Evolutionary conservation across 2,888 invertebrate species (phyloP), one percentile per base, ranked within the genome.

Genomic region (Ommatoiulus sabulosus): DNA sequence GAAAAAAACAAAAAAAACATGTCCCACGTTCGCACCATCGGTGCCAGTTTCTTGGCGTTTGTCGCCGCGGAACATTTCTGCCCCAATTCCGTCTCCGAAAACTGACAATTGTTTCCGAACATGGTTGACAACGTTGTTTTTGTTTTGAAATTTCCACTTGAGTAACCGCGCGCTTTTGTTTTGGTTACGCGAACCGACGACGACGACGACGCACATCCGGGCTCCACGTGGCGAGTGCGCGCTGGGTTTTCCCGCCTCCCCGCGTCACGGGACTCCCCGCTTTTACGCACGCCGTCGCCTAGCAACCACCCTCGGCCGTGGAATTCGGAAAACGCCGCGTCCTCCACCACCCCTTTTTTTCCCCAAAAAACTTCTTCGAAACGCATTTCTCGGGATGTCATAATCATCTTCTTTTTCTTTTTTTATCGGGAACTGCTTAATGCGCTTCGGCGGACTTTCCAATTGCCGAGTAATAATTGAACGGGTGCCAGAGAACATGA

Each of bases 111-210:
- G 17, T 63, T 63, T 63, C n/a, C 63, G 57, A 57, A 57, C n/a
- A 8, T 1, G 12, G 8, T 12, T 6, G n/a, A n/a, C n/a, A n/a
- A n/a, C n/a, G 3, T 63, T 63, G 63, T 63, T 63, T n/a, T 63
- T 63, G 63, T 63, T 63, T 63, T 63, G 63, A n/a, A n/a, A 63
- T 63, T 63, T 63, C 63, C 63, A 63, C 17, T 63, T n/a, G 63
- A 63, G 63, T 63, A 63, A 63, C 63, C 63, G 63, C 17, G 10
- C 46, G 46, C 52, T 52, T 63, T 63, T 63, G 63, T 63, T 63
- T 63, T 63, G 63, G 63, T 63, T 63, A 63, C 63, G 63, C 63
- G 6, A 12, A 63, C 6, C 46, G 46, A 46, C n/a, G n/a, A n/a
- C n/a, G n/a, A n/a, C n/a, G n/a, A 46, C n/a, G n/a, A n/a, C 46